Base-by-base conservation (phyloP, 2,888 invertebrate genomes). In the Limnephilus marmoratus region DNA sequence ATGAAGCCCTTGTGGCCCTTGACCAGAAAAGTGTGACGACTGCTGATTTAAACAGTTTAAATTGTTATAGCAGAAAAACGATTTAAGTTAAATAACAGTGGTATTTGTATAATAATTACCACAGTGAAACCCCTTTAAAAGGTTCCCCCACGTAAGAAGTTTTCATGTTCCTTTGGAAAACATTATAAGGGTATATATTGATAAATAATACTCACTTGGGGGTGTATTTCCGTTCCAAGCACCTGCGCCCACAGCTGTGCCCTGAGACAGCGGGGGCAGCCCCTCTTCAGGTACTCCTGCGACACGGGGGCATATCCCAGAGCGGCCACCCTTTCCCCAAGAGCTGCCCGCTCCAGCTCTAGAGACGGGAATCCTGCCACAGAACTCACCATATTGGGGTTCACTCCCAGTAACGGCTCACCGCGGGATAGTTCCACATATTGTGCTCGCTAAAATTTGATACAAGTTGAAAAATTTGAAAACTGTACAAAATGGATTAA, bases 201-300 rank as follows among this genome's bases (percentile, higher is more conserved):
- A 24, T 24, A 68, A 90, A 68, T 68, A 93, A 68, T 68, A 93
- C 94, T 95, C 95, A 98, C 98, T 95, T 97, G 97, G 92, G 96
- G 95, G 94, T 97, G 97, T 3, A 98, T 96, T 94, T 98, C 97
- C 85, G 98, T 97, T 34, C 98, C 98, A 18, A 99, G 96, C 13
- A 99, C 98, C 94, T 98, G 97, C 0, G 98, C 97, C 99, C 99
- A 99, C 0, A 99, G 96, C 93, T 97, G 97, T 0, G 98, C 98
- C 24, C 99, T 96, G 85, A 98, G 96, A 93, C 97, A 96, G 94
- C 97, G 97, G 0, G 98, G 98, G 94, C 98, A 98, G 29, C 98
- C 98, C 94, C 97, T 97, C 96, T 99, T 99, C 18, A 99, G 96
- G 95, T 97, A 98, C 95, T 99, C 99, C 95, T 99, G 98, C 81